Evolutionary conservation across 1,140 invertebrate genomes (phyloP).

Genomic region (Hylaeus anthracinus): DNA sequence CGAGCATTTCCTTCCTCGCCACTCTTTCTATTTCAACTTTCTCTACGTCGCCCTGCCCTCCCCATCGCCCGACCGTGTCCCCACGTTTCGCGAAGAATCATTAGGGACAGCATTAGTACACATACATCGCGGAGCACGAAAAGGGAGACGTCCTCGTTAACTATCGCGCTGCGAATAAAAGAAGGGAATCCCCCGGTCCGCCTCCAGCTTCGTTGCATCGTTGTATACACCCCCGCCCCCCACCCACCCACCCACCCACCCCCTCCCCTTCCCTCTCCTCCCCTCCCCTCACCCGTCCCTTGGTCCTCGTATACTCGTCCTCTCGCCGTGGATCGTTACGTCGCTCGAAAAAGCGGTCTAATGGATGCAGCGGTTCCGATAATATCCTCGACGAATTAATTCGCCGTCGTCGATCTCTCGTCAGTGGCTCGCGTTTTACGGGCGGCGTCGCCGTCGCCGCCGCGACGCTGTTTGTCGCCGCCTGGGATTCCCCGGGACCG

Average conservation of each 20-base stretch:
- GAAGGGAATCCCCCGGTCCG: not conserved
- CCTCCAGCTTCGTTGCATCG: too few species aligned
- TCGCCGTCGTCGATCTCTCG: constrained; percentile 34
- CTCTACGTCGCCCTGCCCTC: constrained; percentile 13
- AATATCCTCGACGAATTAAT: constrained; percentile 45
- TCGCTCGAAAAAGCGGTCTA: constrained; percentile 38
- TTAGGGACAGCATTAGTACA: constrained; percentile 37
- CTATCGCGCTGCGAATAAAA: constrained; percentile 40
- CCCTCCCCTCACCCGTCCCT: too few species aligned
- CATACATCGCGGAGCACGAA: not conserved
- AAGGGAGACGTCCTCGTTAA: constrained; percentile 40
- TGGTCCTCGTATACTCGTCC: too few species aligned
- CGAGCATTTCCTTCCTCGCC: too few species aligned
- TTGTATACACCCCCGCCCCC: not conserved
- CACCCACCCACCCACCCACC: not conserved
- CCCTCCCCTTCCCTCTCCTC: too few species aligned
- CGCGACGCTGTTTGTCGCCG: not conserved
- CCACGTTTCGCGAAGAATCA: constrained; percentile 30
- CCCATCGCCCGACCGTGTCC: not conserved
- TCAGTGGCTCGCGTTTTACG: constrained; percentile 14
- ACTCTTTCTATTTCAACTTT: constrained; percentile 26
- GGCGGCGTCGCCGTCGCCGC: not conserved
- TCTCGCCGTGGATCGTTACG: constrained; percentile 32
- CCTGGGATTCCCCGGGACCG: too few species aligned
- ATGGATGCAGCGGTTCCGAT: constrained; percentile 45